These are phyloP conservation scores for Brachionus paranguensis DNA, from an alignment of 1,140 invertebrate genomes.

Conservation along the genomic window DNA sequence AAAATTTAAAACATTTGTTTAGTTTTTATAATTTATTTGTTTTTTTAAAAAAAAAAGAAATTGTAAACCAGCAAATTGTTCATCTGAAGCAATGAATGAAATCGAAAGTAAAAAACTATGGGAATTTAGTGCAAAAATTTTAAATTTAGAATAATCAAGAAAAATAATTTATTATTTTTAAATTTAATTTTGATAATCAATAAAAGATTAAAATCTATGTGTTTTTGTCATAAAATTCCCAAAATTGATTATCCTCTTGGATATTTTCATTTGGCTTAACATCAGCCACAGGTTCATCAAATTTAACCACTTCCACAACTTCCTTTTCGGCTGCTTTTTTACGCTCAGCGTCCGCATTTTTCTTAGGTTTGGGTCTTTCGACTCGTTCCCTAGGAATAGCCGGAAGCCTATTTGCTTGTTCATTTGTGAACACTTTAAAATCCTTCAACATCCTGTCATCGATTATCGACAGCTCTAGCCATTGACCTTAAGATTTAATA, in stretches of 20 bases:
- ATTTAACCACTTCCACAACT: neutral
- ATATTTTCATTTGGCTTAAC: neutral
- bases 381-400: neutral
- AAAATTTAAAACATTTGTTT: neutral
- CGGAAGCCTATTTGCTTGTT: neutral
- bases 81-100: neutral
- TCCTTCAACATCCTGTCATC: neutral
- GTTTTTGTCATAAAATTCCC: slow-evolving; percentile 23
- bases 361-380: neutral
- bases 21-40: neutral
- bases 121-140: neutral
- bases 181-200: neutral
- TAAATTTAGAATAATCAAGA: neutral
- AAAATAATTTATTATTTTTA: no score
- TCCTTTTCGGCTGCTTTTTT: neutral
- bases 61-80: slow-evolving; percentile 1
- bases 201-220: neutral
- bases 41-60: slow-evolving; percentile 29
- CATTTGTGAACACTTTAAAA: neutral
- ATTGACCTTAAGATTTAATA: neutral
- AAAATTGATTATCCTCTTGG: neutral
- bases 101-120: neutral
- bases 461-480: neutral
- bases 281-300: slow-evolving; percentile 1
- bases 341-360: neutral